Evolutionary conservation across 2,797 vertebrate species (phyloP), one percentile per base, ranked within the genome.

Genomic region (Paguma larvata): DNA sequence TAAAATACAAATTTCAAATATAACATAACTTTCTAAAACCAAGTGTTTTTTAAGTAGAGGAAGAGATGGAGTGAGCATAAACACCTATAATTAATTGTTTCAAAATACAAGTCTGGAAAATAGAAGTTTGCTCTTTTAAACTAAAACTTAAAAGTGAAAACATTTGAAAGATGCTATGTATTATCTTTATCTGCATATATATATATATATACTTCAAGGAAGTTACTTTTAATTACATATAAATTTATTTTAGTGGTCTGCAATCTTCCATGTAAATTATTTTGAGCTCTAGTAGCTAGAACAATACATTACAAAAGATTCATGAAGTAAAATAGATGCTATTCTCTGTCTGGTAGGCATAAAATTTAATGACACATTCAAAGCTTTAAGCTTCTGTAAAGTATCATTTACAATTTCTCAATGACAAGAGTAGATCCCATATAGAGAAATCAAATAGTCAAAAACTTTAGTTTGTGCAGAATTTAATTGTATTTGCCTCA

Each of bases 281-380:
- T 88, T 95, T 91, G 46, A 95, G 44, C 32, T 68, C 21, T 73
- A 48, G n/a, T 41, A 89, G 32, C 7, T 82, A 77, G 75, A 87
- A 72, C 19, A 91, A 87, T 51, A 13, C 87, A 34, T 56, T 53
- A 63, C 6, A 14, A 89, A 96, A 78, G 5, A 62, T 80, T 92
- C n/a, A 53, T 90, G 87, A 96, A 80, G 18, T 67, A 78, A 97
- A 96, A 92, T 59, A 59, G 8, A 65, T 72, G 18, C 34, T 95
- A 87, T 65, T 62, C 19, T 92, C 77, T 56, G 14, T 70, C 23
- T 62, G 21, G 4, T 2, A 85, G 70, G 32, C 53, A 83, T 75
- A 95, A 62, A n/a, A 82, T 41, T 79, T 93, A 91, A 93, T 67
- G 34, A 38, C 78, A 72, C 38, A 46, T 80, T 75, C 25, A 89